These are phyloP conservation scores for Hypomecis atomaria DNA, from an alignment of 2,888 invertebrate genomes.

Conservation along the genomic window DNA sequence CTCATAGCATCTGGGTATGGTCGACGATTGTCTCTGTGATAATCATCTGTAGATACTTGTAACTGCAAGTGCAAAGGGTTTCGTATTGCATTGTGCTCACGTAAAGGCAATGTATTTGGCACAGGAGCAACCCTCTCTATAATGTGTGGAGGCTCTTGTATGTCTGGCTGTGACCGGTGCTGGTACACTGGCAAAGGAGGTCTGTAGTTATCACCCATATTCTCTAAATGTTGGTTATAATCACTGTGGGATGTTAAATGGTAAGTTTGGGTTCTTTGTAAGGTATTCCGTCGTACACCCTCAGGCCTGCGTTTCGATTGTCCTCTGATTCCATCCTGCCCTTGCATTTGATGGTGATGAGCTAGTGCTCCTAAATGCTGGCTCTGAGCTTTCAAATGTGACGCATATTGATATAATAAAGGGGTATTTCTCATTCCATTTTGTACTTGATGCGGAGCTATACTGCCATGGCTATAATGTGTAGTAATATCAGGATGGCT, in stretches of 20 bases:
- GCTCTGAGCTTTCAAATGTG: conserved; percentile 78
- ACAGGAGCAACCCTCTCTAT: conserved; percentile 67
- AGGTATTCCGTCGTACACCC: conserved; percentile 70
- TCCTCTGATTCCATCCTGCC: conserved; percentile 7
- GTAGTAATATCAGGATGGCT: conserved; percentile 81
- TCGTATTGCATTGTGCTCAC: conserved; percentile 70
- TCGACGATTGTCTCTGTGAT: conserved; percentile 63
- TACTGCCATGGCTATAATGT: conserved; percentile 66
- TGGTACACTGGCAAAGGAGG: conserved; percentile 65
- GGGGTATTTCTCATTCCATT: conserved; percentile 72
- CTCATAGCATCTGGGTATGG: conserved; percentile 70
- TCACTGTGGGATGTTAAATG: conserved; percentile 81
- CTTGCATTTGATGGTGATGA: conserved; percentile 71
- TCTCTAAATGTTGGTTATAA: conserved; percentile 78
- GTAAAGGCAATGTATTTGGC: conserved; percentile 73
- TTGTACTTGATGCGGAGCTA: conserved; percentile 60
- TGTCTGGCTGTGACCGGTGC: conserved; percentile 75
- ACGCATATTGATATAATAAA: conserved; percentile 79
- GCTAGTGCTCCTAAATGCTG: conserved; percentile 72
- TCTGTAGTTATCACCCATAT: conserved; percentile 67
- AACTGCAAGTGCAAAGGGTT: conserved; percentile 74
- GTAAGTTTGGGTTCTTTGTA: conserved; percentile 81
- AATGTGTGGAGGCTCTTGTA: conserved; percentile 69
- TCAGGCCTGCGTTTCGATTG: conserved; percentile 70
- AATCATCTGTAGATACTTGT: conserved; percentile 78